Evolutionary conservation across 2,888 invertebrate genomes (phyloP).

Genomic region (Adineta ricciae): DNA sequence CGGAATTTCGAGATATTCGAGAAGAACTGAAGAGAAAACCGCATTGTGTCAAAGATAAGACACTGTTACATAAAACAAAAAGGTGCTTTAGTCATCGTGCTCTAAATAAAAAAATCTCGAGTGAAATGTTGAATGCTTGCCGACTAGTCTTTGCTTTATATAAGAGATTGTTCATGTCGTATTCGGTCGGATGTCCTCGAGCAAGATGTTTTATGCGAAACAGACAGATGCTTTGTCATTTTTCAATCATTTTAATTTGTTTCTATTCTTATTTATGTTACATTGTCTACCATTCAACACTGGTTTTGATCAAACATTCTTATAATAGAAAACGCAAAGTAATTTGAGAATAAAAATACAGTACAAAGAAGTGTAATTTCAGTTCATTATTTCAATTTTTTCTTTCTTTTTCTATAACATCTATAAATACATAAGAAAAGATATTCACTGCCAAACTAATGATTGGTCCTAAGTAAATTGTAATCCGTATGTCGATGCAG

Average conservation of each 20-base stretch:
- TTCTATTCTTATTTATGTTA: not conserved
- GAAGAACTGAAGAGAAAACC: too few species aligned
- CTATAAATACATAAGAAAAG: slow-evolving; percentile 13
- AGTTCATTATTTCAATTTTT: too few species aligned
- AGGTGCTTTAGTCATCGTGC: not conserved
- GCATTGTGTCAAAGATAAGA: too few species aligned
- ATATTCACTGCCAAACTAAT: not conserved
- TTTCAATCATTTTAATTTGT: not conserved
- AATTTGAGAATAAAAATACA: not conserved
- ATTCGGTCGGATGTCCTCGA: not conserved
- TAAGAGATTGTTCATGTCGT: not conserved
- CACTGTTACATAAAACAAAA: not conserved
- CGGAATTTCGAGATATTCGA: too few species aligned
- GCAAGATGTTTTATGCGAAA: not conserved
- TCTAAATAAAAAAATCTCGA: not conserved
- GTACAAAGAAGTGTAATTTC: not conserved
- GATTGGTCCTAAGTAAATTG: not conserved
- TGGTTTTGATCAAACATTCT: not conserved
- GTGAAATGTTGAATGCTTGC: not conserved
- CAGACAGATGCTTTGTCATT: not conserved
- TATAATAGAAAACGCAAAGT: not conserved
- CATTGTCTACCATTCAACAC: not conserved
- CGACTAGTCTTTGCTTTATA: not conserved
- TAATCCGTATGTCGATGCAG: not conserved
- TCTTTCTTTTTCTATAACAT: not conserved